Evolutionary conservation across 2,888 invertebrate species (phyloP), one percentile per base, ranked within the genome.

Genomic region (Melitaea athalia): DNA sequence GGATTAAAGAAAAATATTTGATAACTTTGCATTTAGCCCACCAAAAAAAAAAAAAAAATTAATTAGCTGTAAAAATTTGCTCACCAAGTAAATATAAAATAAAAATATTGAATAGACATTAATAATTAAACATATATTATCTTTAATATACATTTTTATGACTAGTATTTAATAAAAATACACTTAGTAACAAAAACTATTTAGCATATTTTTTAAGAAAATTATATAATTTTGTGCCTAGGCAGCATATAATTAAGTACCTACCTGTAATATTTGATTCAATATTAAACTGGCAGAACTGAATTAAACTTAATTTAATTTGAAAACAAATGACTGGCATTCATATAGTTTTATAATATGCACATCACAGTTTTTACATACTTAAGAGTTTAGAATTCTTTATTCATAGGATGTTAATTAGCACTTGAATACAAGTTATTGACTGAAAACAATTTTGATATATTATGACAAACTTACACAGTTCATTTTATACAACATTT

Each of bases 21-120:
- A 55, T 33, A 55, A n/a, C 53, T 59, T 43, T 45, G 53, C 60
- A 60, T 43, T 55, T 8, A 45, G 50, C 42, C 31, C 45, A 63
- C 43, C 31, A 53, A 55, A n/a, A 63, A 24, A 53, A 53, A 11
- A 31, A 12, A 7, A 11, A 53, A 24, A 24, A 24, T 24, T 53
- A 53, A 53, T 24, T 52, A n/a, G 47, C 24, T 33, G 14, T 33
- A 55, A 33, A 55, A 33, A 33, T 33, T 55, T 55, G 53, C 53
- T 55, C 53, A 53, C 31, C 7, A 14, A 55, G 14, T 49, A n/a
- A n/a, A 49, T n/a, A 49, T 24, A 49, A n/a, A 14, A 3, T 47
- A 3, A 49, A n/a, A 49, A 49, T 49, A 3, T n/a, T 49, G n/a
- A 49, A 49, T 49, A 49, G 3, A 49, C 47, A 49, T 14, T 49